Conservation (phyloP, 1,140 invertebrate genomes). For the Apis mellifera region DNA sequence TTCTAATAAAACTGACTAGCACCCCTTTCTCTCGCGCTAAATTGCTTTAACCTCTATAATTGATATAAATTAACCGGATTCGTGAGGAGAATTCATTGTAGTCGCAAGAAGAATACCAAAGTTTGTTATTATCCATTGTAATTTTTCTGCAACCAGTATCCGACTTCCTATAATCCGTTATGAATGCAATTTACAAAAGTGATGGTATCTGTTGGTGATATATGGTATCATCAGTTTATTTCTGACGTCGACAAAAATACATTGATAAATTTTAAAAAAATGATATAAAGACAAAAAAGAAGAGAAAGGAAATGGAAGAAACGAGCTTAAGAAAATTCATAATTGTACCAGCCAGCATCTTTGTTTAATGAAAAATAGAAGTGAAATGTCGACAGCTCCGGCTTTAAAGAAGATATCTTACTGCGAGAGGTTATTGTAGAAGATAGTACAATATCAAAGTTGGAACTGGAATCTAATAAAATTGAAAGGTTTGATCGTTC, state of each 20-base stretch:
- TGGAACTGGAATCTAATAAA: no score
- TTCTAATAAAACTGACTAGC: slow-evolving; percentile 29
- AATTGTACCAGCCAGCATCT: slow-evolving; percentile 4
- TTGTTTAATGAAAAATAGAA: slow-evolving; percentile 16
- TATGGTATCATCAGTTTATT: background rate
- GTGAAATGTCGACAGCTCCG: background rate
- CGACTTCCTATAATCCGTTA: background rate
- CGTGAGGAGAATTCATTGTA: slow-evolving; percentile 44
- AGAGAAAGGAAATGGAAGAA: background rate
- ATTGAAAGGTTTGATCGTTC: no score
- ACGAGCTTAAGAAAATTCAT: slow-evolving; percentile 25
- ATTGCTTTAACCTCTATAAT: slow-evolving; percentile 58
- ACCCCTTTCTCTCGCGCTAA: slow-evolving; percentile 16
- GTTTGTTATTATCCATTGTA: slow-evolving; percentile 60
- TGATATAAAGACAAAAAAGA: background rate
- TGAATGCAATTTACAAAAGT: slow-evolving; percentile 27
- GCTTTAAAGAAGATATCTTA: slow-evolving; percentile 1
- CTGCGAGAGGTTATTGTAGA: background rate
- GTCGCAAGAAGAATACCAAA: slow-evolving; percentile 57
- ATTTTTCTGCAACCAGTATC: slow-evolving; percentile 17
- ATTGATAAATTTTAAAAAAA: slow-evolving; percentile 12
- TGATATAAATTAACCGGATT: slow-evolving; percentile 61
- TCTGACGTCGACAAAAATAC: background rate
- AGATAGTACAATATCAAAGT: background rate
- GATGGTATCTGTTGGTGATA: background rate